Percentiles rank a stretch among this genome's conserved stretches.
These are phyloP conservation scores for Oreonectes daqikongensis DNA, from an alignment of 2,797 vertebrate genomes.

Conservation along the genomic window DNA sequence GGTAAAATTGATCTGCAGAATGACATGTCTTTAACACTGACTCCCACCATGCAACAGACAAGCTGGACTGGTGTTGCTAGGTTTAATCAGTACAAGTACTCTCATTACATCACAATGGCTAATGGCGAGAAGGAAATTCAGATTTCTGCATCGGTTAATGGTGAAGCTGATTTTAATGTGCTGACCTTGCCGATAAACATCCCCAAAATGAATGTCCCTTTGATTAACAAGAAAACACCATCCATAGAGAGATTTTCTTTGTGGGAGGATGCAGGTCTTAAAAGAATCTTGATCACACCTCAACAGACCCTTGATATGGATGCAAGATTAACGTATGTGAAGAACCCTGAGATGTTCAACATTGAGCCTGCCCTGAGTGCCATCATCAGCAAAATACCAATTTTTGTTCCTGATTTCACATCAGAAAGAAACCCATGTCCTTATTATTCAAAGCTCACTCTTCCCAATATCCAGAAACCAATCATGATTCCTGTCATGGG, in stretches of 20 bases:
- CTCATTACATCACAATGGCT: conserved; percentile 79
- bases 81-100: conserved; percentile 92
- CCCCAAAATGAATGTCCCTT: conserved; percentile 82
- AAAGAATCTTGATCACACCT: conserved; percentile 81
- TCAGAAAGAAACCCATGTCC: conserved; percentile 58
- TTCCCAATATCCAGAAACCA: conserved; percentile 69
- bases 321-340: conserved; percentile 83
- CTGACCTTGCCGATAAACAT: conserved; percentile 80
- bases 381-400: conserved; percentile 71
- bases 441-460: conserved; percentile 77
- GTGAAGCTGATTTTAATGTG: conserved; percentile 87
- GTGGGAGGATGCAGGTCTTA: conserved; percentile 85
- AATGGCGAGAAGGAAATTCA: conserved; percentile 80
- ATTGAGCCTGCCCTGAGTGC: conserved; percentile 73
- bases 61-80: conserved; percentile 82
- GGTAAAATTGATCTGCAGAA: conserved; percentile 89
- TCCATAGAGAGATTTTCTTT: conserved; percentile 77
- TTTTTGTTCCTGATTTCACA: conserved; percentile 79
- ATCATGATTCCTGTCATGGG: conserved; percentile 87
- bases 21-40: conserved; percentile 82
- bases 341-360: conserved; percentile 84
- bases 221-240: conserved; percentile 72
- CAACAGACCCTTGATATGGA: conserved; percentile 88
- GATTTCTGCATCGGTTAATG: conserved; percentile 77
- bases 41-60: conserved; percentile 77